These are phyloP conservation scores for Atrina japonica DNA, from an alignment of 2,888 invertebrate species.

Conservation along the genomic window DNA sequence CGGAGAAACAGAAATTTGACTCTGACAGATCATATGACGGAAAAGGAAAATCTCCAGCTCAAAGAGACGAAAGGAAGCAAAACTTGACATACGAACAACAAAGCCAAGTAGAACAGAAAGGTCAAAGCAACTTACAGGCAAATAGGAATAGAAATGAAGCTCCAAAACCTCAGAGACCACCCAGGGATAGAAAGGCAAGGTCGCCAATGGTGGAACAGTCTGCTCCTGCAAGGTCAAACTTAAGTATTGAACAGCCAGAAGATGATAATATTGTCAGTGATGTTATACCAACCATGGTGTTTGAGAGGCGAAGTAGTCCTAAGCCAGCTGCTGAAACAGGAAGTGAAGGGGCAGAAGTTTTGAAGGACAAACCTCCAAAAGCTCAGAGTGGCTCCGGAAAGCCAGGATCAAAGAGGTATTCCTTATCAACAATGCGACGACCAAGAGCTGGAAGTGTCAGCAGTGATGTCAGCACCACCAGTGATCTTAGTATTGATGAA, in stretches of 20 bases:
- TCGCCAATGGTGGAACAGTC: constrained; percentile 36
- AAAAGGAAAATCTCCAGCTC: constrained; percentile 1
- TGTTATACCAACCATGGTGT: constrained; percentile 54
- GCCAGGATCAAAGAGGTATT: constrained; percentile 46
- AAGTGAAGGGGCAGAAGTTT: neutral
- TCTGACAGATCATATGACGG: constrained; percentile 4
- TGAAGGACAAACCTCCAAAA: constrained; percentile 41
- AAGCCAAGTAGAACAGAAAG: constrained; percentile 36
- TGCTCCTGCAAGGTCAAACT: neutral
- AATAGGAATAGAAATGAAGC: constrained; percentile 27
- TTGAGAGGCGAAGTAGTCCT: constrained; percentile 56
- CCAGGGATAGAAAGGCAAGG: constrained; percentile 32
- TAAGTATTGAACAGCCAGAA: neutral
- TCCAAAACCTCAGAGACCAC: constrained; percentile 37
- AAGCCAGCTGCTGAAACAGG: constrained; percentile 32
- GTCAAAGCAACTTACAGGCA: neutral
- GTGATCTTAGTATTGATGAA: constrained; percentile 67
- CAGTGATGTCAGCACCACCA: constrained; percentile 67
- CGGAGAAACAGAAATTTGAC: neutral
- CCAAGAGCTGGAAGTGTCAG: constrained; percentile 71
- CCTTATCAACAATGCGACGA: constrained; percentile 53
- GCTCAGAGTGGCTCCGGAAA: constrained; percentile 44
- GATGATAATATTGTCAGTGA: constrained; percentile 10
- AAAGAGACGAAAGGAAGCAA: constrained; percentile 25
- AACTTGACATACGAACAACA: constrained; percentile 5